Evolutionary conservation across 2,888 invertebrate genomes (phyloP).

Genomic region (Terebella lapidaria): DNA sequence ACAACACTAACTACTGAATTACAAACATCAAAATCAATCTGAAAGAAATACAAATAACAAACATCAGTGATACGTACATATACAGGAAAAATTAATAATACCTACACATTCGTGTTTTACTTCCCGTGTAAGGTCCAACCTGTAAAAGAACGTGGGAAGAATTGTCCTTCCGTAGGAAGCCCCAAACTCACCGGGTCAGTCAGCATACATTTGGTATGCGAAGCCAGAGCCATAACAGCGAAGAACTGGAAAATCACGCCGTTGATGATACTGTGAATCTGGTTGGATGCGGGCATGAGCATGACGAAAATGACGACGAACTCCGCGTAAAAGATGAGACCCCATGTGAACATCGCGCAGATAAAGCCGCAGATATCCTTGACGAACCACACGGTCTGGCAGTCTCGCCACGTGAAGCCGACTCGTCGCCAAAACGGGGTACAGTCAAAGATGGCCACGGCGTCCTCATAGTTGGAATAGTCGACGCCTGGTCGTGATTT

Average conservation of each 20-base stretch:
- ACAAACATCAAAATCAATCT: too few species aligned
- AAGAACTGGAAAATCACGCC: conserved; percentile 74
- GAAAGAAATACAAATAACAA: too few species aligned
- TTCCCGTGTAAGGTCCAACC: too few species aligned
- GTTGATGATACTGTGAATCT: conserved; percentile 59
- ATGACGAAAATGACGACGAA: conserved; percentile 76
- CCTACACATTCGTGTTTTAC: too few species aligned
- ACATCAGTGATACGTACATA: too few species aligned
- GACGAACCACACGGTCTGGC: conserved; percentile 62
- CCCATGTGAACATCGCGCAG: conserved; percentile 76
- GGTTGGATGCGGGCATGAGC: conserved; percentile 71
- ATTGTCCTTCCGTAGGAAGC: too few species aligned
- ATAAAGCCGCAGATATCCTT: conserved; percentile 80
- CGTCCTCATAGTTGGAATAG: conserved; percentile 29
- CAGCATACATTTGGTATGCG: conserved; percentile 76
- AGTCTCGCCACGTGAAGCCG: conserved; percentile 27
- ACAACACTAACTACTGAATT: too few species aligned
- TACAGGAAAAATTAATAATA: too few species aligned
- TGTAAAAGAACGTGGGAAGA: too few species aligned
- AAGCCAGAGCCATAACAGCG: conserved; percentile 67
- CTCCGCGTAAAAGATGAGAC: conserved; percentile 78
- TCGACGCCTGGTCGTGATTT: neutral
- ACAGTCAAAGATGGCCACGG: conserved; percentile 40
- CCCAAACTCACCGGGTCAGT: conserved; percentile 77
- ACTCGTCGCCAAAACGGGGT: conserved; percentile 35